A percentile compares a stretch with the other conserved stretches of the same genome.
Conservation (phyloP, 1,140 invertebrate species). For the Cataglyphis hispanica region DNA sequence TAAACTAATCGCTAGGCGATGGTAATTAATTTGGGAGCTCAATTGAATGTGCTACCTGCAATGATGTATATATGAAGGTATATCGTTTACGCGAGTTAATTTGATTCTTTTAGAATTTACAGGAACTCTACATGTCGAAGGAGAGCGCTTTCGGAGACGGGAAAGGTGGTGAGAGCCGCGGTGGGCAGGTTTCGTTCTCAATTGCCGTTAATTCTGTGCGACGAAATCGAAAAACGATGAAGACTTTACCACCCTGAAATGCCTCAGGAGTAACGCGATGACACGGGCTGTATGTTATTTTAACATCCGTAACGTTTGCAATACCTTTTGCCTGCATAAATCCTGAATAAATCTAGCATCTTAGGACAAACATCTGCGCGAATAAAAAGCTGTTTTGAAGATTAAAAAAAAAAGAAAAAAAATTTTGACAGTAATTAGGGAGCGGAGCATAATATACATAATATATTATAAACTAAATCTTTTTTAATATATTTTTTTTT, state of each 20-base stretch:
- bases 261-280: slow-evolving; percentile 19
- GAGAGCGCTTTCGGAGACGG: background rate
- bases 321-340: slow-evolving; percentile 25
- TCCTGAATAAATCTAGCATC: background rate
- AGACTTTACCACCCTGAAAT: slow-evolving; percentile 46
- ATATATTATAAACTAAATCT: background rate
- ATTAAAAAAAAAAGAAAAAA: background rate
- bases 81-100: background rate
- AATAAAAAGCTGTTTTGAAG: slow-evolving; percentile 5
- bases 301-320: slow-evolving; percentile 33
- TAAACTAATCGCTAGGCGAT: background rate
- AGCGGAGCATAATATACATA: background rate
- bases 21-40: background rate
- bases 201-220: slow-evolving; percentile 67
- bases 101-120: slow-evolving; percentile 22
- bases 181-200: slow-evolving; percentile 60
- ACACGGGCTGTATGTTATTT: slow-evolving; percentile 41
- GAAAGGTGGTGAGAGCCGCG: slow-evolving; percentile 13
- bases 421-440: background rate
- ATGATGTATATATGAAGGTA: background rate
- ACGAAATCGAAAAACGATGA: slow-evolving; percentile 69
- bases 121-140: background rate
- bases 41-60: background rate
- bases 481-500: background rate
- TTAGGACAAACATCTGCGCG: background rate